These are phyloP conservation scores for Ahaetulla prasina DNA, from an alignment of 2,113 vertebrate species.

Conservation along the genomic window DNA sequence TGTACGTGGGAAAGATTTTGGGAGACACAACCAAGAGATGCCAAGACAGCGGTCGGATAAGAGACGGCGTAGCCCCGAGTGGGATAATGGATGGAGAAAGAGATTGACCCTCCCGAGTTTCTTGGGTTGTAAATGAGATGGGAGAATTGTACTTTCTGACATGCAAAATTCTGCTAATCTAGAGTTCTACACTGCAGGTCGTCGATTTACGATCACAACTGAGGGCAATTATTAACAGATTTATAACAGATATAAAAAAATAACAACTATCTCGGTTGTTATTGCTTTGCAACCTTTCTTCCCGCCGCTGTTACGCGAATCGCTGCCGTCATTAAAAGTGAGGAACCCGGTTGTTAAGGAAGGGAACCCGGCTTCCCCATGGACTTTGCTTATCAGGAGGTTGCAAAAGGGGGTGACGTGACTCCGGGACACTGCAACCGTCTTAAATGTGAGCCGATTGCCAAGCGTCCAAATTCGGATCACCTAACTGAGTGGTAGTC, in stretches of 20 bases:
- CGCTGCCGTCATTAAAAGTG: not conserved
- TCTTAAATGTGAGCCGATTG: not conserved
- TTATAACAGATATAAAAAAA: too few relatives aligned
- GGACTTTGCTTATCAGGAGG: not conserved
- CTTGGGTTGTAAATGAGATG: too few relatives aligned
- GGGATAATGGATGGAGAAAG: too few relatives aligned
- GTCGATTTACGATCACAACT: not conserved
- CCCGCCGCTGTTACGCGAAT: not conserved
- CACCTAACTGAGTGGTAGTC: too few relatives aligned
- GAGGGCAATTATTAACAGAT: too few relatives aligned
- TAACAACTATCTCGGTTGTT: too few relatives aligned
- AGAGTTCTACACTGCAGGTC: not conserved
- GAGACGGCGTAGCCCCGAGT: not conserved
- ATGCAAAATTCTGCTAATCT: too few relatives aligned
- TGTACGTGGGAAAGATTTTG: too few relatives aligned
- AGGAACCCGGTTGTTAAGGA: not conserved
- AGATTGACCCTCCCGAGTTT: too few relatives aligned
- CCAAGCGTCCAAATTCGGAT: not conserved
- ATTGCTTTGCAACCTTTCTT: not conserved
- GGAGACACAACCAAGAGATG: too few relatives aligned
- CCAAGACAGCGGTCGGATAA: not conserved
- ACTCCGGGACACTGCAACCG: not conserved
- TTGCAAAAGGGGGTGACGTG: not conserved
- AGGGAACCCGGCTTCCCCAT: not conserved
- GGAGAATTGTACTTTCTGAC: too few relatives aligned